Conservation (phyloP, 2,797 vertebrate species). For the Myiotriccus ornatus region DNA sequence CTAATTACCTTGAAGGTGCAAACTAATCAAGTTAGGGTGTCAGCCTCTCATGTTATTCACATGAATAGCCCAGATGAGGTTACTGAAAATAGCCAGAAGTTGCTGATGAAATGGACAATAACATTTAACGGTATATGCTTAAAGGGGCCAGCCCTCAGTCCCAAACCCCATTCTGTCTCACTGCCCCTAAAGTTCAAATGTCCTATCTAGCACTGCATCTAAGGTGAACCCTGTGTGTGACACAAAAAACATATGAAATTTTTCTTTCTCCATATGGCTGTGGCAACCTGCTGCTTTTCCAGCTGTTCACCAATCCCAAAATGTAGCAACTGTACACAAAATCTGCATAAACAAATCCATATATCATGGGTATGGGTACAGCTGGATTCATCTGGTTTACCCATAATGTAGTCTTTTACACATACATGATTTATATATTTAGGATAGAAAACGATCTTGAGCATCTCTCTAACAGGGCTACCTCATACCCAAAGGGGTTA, state of each 20-base stretch:
- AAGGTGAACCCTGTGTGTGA: neutral
- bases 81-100: neutral
- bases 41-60: neutral
- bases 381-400: neutral
- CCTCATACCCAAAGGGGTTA: neutral
- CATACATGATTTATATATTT: neutral
- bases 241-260: neutral
- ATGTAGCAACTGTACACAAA: neutral
- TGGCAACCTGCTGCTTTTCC: slow-evolving; percentile 24
- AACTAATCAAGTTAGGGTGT: slow-evolving; percentile 39
- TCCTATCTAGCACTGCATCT: neutral
- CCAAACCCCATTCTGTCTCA: neutral
- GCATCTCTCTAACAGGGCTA: neutral
- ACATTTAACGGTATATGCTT: neutral
- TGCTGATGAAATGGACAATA: neutral
- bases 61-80: neutral
- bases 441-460: neutral
- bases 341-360: neutral
- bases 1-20: slow-evolving; percentile 59
- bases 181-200: neutral
- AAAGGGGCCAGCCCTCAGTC: neutral
- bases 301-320: neutral
- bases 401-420: neutral
- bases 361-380: neutral
- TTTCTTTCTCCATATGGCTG: neutral